Conservation (phyloP, 2,797 vertebrate genomes). For the Liparis tanakae region DNA sequence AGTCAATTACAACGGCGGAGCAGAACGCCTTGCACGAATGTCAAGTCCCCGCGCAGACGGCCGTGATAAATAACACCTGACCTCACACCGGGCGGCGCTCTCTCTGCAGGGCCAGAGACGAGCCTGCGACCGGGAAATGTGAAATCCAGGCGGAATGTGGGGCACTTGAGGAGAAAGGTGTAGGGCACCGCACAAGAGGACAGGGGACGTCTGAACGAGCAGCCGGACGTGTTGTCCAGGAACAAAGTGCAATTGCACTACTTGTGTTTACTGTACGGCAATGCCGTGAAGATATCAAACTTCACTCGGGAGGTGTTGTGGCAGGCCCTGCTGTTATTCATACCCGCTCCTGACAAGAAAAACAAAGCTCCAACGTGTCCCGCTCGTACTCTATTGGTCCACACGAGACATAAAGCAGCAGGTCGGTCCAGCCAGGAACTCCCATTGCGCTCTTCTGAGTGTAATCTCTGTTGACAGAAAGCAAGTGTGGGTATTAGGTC, state of each 20-base stretch:
- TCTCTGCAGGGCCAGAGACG: conserved; percentile 75
- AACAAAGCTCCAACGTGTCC: conserved; percentile 75
- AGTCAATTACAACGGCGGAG: conserved; percentile 87
- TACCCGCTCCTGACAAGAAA: conserved; percentile 78
- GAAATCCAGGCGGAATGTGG: conserved; percentile 76
- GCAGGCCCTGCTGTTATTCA: conserved; percentile 77
- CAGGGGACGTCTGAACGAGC: conserved; percentile 73
- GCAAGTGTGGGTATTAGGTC: conserved; percentile 83
- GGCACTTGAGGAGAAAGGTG: conserved; percentile 69
- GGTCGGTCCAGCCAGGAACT: conserved; percentile 72
- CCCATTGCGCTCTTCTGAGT: conserved; percentile 74
- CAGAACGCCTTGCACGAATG: conserved; percentile 82
- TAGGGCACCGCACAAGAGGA: conserved; percentile 67
- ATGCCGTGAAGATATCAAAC: conserved; percentile 74
- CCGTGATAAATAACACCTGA: conserved; percentile 87
- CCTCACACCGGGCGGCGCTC: conserved; percentile 78
- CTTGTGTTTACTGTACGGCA: conserved; percentile 68
- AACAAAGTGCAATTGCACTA: conserved; percentile 60
- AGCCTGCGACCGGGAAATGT: conserved; percentile 76
- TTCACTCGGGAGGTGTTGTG: conserved; percentile 70
- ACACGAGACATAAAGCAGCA: conserved; percentile 75
- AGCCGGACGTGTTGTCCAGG: conserved; percentile 64
- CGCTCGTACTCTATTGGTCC: conserved; percentile 75
- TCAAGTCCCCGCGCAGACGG: conserved; percentile 82
- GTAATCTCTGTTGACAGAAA: conserved; percentile 86